Base-by-base conservation (phyloP, 2,113 vertebrate genomes). In the Ramphastos sulfuratus region DNA sequence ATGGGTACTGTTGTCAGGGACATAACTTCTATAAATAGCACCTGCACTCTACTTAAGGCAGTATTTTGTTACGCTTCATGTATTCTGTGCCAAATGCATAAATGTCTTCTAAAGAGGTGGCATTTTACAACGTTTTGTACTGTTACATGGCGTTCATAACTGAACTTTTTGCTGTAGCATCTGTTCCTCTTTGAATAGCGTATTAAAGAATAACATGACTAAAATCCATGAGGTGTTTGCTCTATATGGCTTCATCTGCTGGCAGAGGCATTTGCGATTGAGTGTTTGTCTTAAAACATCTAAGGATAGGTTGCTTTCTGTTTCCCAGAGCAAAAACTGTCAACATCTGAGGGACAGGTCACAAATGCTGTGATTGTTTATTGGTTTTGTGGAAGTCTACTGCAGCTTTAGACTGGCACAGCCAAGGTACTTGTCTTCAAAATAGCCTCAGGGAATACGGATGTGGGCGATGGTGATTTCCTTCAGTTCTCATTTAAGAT, bases 331-430 rank as follows among this genome's bases (percentile, higher is more conserved):
- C 21, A 82, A 89, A 76, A 84, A 69, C 82, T 69, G 65, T 83
- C 61, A 83, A 42, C 35, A 13, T 84, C 82, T 74, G 67, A 87
- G 67, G 69, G 76, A 92, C 78, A 91, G 81, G 91, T 93, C 63
- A 63, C 73, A 85, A 79, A 50, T 71, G 31, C 55, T 80, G 35
- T 4, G 12, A 87, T 77, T 93, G 91, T 91, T 82, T 81, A 87
- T 94, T 93, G 81, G 92, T 96, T 93, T 69, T 86, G 50, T 84
- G 83, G 55, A 56, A 84, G 63, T 92, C 84, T 92, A 70, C 90
- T 90, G 59, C 66, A 28, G n/a, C 71, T 85, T 94, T 82, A 84
- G 74, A 39, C 59, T 90, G 78, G 89, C 81, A 93, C 27, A 87
- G 54, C 9, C 39, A 70, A 85, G n/a, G n/a, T 79, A 66, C 21